phyloP scores from a whole-genome alignment of 2,888 invertebrate genomes.

The Hetaerina titia region DNA sequence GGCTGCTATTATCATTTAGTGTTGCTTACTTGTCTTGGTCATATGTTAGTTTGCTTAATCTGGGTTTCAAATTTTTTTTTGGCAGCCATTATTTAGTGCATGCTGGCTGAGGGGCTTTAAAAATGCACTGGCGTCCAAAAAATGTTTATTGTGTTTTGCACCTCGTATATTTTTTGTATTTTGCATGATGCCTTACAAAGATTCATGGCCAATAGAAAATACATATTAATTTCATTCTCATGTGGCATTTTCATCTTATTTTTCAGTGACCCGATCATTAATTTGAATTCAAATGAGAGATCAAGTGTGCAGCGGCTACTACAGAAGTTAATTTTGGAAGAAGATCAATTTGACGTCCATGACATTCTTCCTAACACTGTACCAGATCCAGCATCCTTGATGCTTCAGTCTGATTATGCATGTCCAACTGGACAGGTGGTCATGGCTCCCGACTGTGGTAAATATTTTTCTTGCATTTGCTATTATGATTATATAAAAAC shows the following conservation, averaged over 20 bases:
- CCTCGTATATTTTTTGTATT: neutral
- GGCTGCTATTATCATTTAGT: neutral
- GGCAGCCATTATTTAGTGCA: slow-evolving; percentile 7
- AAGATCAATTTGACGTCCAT: slow-evolving; percentile 95
- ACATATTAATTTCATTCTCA: neutral
- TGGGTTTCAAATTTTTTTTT: neutral
- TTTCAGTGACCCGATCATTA: slow-evolving; percentile 92
- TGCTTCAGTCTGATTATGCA: slow-evolving; percentile 93
- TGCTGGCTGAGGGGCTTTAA: slow-evolving; percentile 18
- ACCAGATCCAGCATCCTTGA: slow-evolving; percentile 93
- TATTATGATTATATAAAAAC: neutral
- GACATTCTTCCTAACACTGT: slow-evolving; percentile 96
- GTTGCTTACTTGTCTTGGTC: neutral
- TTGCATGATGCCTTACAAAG: slow-evolving; percentile 23
- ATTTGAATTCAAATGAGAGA: slow-evolving; percentile 92
- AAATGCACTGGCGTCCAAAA: neutral
- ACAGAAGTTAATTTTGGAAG: slow-evolving; percentile 94
- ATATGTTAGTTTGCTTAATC: neutral
- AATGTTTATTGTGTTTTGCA: slow-evolving; percentile 21
- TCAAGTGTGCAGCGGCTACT: slow-evolving; percentile 90
- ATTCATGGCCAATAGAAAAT: neutral
- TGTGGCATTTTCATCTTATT: slow-evolving; percentile 68
- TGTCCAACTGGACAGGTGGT: slow-evolving; percentile 97
- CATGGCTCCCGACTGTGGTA: slow-evolving; percentile 95
- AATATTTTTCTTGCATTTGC: slow-evolving; percentile 73